Percentiles rank a stretch among this genome's conserved stretches.
Conservation (phyloP, 1,140 invertebrate species). For the Orchesella cincta region DNA sequence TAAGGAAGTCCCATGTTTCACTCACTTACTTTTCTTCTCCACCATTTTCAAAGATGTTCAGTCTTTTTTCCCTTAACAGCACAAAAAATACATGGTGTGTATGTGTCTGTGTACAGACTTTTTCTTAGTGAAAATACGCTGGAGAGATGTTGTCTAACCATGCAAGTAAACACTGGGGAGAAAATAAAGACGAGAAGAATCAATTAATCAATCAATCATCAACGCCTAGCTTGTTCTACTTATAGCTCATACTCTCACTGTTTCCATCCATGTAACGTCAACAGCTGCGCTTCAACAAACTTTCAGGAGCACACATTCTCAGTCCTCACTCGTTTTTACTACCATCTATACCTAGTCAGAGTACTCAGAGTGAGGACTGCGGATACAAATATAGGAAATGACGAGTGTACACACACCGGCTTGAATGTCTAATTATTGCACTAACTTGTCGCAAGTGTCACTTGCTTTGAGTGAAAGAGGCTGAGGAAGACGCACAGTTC, state of each 20-base stretch:
- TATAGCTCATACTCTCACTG: not conserved
- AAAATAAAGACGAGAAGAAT: constrained; percentile 23
- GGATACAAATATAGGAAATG: too few relatives aligned
- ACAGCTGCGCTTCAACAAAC: constrained; percentile 4
- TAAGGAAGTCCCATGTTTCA: not conserved
- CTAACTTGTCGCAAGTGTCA: too few relatives aligned
- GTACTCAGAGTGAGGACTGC: too few relatives aligned
- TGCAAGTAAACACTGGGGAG: constrained; percentile 4
- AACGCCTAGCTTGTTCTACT: constrained; percentile 10
- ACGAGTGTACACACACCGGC: too few relatives aligned
- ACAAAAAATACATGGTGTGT: not conserved
- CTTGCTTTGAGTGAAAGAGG: too few relatives aligned
- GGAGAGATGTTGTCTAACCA: not conserved
- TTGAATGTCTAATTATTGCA: too few relatives aligned
- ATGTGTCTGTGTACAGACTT: not conserved
- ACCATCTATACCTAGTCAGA: too few relatives aligned
- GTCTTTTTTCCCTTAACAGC: not conserved
- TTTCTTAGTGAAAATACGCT: not conserved
- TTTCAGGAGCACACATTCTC: too few relatives aligned
- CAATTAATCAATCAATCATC: constrained; percentile 30
- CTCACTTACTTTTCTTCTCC: not conserved
- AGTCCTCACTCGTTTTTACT: too few relatives aligned
- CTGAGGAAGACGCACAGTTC: too few relatives aligned
- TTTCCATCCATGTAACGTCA: not conserved
- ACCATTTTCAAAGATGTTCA: not conserved